Evolutionary conservation across 2,888 invertebrate genomes (phyloP).

Genomic region (Leptinotarsa tumamoca): DNA sequence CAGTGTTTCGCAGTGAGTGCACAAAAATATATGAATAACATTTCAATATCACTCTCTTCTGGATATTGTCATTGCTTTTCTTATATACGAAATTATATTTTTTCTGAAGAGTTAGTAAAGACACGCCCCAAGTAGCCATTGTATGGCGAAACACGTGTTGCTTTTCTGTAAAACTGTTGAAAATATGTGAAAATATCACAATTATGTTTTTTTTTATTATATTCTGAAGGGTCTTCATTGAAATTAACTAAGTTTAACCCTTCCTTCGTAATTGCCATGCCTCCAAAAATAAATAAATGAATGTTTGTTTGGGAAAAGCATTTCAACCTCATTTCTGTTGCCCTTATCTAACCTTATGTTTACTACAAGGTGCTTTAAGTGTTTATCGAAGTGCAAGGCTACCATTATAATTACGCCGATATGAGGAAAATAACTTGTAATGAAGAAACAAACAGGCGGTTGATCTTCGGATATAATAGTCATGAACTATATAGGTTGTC

Average conservation of each 20-base stretch:
- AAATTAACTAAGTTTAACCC: not conserved
- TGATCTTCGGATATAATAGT: slow-evolving; percentile 1
- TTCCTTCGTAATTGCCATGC: not conserved
- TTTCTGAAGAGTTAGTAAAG: no score
- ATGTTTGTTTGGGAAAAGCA: not conserved
- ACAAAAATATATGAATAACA: no score
- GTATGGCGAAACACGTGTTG: no score
- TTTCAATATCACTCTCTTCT: no score
- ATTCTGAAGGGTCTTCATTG: not conserved
- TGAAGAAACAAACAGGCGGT: not conserved
- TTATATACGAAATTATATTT: no score
- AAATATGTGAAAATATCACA: no score
- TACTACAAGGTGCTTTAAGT: not conserved
- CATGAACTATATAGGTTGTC: not conserved
- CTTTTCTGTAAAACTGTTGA: no score
- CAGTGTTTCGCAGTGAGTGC: no score
- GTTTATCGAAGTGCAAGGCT: not conserved
- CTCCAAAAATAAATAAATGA: no score
- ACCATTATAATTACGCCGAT: not conserved
- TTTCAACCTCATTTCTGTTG: not conserved
- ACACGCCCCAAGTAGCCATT: no score
- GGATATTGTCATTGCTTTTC: no score
- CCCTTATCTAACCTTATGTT: not conserved
- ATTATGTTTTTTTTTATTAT: no score
- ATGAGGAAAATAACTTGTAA: not conserved